Evolutionary conservation across 2,888 invertebrate genomes (phyloP), one percentile per base, ranked within the genome.

Genomic region (Apodemia mormo): DNA sequence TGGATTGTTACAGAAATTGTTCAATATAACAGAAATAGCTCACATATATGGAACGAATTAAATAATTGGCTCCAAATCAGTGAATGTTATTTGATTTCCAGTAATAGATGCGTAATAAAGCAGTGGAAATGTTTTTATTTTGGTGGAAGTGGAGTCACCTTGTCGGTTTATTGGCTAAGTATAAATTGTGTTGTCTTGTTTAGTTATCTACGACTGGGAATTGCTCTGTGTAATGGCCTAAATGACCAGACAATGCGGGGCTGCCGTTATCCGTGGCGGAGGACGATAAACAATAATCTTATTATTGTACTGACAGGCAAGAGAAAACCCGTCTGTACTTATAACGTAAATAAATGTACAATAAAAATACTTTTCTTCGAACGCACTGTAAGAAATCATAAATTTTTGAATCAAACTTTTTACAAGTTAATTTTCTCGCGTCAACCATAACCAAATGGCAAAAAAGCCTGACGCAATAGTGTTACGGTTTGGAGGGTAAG

Each of bases 81-180:
- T 66, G 64, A 70, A 71, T 68, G 65, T 65, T 72, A 71, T 71
- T 71, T 71, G 71, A 72, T 74, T 66, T 71, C 37, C 58, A 58
- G 69, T 67, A 71, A 72, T 68, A 58, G 65, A 45, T 67, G 14
- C 67, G 71, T 61, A 67, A 72, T 69, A 71, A 74, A 71, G 70
- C 33, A 52, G 54, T 43, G 66, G 56, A 65, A 72, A 73, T 72
- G 71, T 71, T 66, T 68, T 68, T 64, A 70, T 71, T 14, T 69
- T 66, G 49, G 67, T 66, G 66, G 65, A 49, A 68, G 49, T 49
- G 66, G 71, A 70, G 75, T 72, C 74, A 72, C 70, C 72, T 72
- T 71, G 71, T 58, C 54, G 7, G 30, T 74, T 72, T 71, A 70
- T 70, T 65, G 71, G 70, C 71, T 67, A 22, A 22, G 22, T 22